These are phyloP conservation scores for Onychostruthus taczanowskii DNA, from an alignment of 2,113 vertebrate species.

Conservation along the genomic window DNA sequence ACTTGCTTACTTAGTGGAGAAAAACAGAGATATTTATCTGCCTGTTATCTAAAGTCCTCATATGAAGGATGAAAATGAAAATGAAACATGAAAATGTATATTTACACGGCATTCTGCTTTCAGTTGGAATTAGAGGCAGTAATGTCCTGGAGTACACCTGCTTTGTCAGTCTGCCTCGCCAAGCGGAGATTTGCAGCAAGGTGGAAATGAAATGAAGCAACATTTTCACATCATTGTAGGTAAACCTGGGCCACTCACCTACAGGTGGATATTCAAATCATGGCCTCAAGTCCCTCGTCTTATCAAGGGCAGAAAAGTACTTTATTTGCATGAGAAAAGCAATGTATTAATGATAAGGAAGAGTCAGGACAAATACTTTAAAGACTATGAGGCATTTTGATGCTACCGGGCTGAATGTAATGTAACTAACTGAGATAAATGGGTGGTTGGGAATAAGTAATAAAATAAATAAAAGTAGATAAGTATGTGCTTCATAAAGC, in stretches of 20 bases:
- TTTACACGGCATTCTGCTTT: not conserved
- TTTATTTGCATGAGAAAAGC: not conserved
- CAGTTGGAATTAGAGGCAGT: not conserved
- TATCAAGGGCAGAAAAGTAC: not conserved
- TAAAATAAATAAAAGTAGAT: not conserved
- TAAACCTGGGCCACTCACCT: not conserved
- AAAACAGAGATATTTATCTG: not conserved
- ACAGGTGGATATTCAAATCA: not conserved
- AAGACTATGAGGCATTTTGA: not conserved
- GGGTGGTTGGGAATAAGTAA: not conserved
- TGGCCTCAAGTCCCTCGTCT: not conserved
- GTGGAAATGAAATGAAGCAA: not conserved
- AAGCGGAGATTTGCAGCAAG: not conserved
- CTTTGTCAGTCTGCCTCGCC: not conserved
- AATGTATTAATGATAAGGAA: not conserved
- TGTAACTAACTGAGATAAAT: not conserved
- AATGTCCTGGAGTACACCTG: not conserved
- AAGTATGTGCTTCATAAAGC: not conserved
- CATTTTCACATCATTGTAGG: not conserved
- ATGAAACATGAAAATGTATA: not conserved
- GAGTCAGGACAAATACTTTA: not conserved
- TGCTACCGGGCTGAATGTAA: fast-evolving
- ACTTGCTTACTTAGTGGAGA: not conserved
- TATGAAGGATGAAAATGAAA: not conserved
- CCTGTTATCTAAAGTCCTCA: not conserved